Evolutionary conservation across 2,797 vertebrate genomes (phyloP), one percentile per base, ranked within the genome.

Genomic region (Sphenodon punctatus): DNA sequence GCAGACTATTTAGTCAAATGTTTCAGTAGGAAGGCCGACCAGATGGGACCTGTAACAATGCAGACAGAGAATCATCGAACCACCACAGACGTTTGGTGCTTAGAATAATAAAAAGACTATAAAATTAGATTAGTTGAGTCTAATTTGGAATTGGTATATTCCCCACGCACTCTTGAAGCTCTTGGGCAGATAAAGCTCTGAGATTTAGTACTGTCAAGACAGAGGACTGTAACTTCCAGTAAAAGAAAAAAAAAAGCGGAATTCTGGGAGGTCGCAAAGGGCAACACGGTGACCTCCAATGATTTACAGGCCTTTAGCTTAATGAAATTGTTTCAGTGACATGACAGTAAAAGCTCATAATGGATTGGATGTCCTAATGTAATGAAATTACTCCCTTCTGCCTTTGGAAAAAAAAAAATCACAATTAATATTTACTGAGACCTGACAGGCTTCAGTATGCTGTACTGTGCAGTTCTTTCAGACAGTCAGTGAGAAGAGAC

Each of bases 241-340:
- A 96, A 97, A 95, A 96, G 94, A 92, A 88, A 94, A 91, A 92
- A 75, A 92, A 82, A 90, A 90, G 94, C 94, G n/a, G n/a, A n/a
- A 95, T 95, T 94, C 90, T 95, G 95, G 95, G 96, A 96, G 96
- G 95, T 95, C 96, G 93, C 87, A 81, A 94, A 96, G 96, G 95
- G 95, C 95, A 97, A 95, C 90, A 59, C 96, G 93, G 96, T 98
- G 98, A 98, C 97, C 97, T 97, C 96, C 93, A 96, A 94, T 99
- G 98, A 99, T 99, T 99, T 99, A 99, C 97, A 96, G 97, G 97
- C 97, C 97, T 97, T 97, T 97, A 97, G 96, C 97, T 98, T 99
- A 99, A 99, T 99, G 98, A 99, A 99, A 99, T 99, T 99, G 98
- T 99, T 99, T 97, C 98, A 97, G 96, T 98, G 98, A 98, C 98